phyloP scores from a whole-genome alignment of 92 coral and sea anemone species.

The Siderastrea siderea region DNA sequence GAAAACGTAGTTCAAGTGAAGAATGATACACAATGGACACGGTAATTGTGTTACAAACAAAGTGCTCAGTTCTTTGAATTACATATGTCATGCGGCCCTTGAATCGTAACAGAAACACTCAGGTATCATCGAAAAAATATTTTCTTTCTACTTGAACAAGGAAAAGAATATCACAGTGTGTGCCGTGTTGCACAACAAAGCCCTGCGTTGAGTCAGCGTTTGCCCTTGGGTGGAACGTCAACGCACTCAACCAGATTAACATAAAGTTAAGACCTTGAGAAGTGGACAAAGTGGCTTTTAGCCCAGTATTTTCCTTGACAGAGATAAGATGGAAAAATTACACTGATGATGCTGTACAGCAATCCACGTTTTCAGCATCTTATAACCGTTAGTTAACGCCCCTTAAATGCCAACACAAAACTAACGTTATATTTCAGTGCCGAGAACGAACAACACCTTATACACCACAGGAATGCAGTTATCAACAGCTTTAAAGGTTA shows the following conservation, averaged over 20 bases:
- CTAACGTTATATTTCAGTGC: no score
- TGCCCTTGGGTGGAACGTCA: slow-evolving; percentile 14
- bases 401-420: background rate
- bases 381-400: background rate
- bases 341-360: background rate
- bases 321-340: background rate
- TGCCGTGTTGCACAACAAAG: background rate
- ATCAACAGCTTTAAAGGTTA: no score
- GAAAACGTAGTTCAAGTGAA: no score
- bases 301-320: background rate
- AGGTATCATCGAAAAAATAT: background rate
- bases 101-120: background rate
- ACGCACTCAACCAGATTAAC: slow-evolving; percentile 1
- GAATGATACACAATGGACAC: no score
- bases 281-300: slow-evolving; percentile 1
- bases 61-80: no score
- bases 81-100: no score
- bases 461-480: no score
- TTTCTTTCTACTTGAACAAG: background rate
- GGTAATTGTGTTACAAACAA: no score
- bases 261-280: slow-evolving; percentile 8
- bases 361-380: background rate
- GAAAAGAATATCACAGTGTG: background rate
- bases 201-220: slow-evolving; percentile 19
- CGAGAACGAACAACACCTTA: no score